Percentiles rank a stretch among this genome's conserved stretches.
Conservation (phyloP, 2,113 vertebrate species). For the Burhinus oedicnemus region DNA sequence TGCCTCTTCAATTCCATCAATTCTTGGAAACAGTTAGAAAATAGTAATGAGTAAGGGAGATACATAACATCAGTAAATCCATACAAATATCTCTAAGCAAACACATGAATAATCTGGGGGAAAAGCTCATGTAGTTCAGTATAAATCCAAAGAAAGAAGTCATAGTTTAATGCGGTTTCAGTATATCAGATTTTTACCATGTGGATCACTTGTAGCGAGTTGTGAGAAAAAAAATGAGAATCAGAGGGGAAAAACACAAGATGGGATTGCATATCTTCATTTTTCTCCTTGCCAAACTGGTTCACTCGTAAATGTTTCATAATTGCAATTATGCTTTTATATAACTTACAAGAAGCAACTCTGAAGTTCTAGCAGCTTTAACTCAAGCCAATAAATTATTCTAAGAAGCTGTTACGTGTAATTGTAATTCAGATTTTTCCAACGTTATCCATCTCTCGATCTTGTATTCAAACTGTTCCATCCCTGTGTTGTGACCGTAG, state of each 20-base stretch:
- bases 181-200: not conserved
- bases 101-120: not conserved
- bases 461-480: conserved; percentile 10
- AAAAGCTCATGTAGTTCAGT: not conserved
- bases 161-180: not conserved
- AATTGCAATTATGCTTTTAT: conserved; percentile 46
- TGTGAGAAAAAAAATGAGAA: conserved; percentile 18
- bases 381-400: conserved; percentile 21
- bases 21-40: not conserved
- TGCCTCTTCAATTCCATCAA: not conserved
- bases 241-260: not conserved
- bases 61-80: not conserved
- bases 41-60: not conserved
- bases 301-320: conserved; percentile 54
- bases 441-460: not conserved
- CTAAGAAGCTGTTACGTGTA: conserved; percentile 3
- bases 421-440: conserved; percentile 49
- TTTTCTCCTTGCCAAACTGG: not conserved
- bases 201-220: not conserved
- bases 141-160: not conserved
- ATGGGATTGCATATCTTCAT: not conserved
- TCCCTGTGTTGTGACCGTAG: not conserved
- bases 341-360: conserved; percentile 30
- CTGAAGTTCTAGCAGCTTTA: conserved; percentile 46
- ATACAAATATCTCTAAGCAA: not conserved